Percentiles rank a stretch among this genome's conserved stretches.
phyloP scores from a whole-genome alignment of 2,888 invertebrate species.

The Stenchaetothrips biformis region DNA sequence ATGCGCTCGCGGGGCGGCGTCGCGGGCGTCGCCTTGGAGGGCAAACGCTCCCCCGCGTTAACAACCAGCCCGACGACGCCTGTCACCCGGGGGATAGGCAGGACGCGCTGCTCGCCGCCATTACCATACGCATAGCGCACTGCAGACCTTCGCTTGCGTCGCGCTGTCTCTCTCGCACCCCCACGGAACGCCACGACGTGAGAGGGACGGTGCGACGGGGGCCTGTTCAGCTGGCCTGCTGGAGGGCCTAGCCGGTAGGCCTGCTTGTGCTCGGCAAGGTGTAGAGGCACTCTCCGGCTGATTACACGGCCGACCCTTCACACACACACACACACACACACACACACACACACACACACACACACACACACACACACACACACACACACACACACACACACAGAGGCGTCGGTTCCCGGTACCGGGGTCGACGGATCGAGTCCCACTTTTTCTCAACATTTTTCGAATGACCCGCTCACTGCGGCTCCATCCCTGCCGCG shows the following conservation, averaged over 20 bases:
- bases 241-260: neutral
- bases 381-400: too few species aligned
- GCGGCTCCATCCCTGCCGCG: too few species aligned
- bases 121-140: conserved; percentile 1
- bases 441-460: too few species aligned
- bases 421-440: too few species aligned
- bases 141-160: too few species aligned
- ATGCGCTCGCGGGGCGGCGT: neutral
- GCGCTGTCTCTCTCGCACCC: too few species aligned
- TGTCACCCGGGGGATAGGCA: conserved; percentile 21
- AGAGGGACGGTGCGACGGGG: neutral
- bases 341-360: neutral
- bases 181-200: neutral
- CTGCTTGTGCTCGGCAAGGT: too few species aligned
- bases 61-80: neutral
- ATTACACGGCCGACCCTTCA: neutral
- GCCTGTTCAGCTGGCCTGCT: neutral
- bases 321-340: neutral
- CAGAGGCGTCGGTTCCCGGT: too few species aligned
- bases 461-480: too few species aligned
- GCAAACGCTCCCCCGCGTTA: neutral
- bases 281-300: too few species aligned
- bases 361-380: neutral
- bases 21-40: neutral
- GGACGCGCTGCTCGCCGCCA: neutral